Percentiles rank a stretch among this genome's conserved stretches.
Conservation (phyloP, 2,888 invertebrate genomes). For the Drosophila subquinaria region DNA sequence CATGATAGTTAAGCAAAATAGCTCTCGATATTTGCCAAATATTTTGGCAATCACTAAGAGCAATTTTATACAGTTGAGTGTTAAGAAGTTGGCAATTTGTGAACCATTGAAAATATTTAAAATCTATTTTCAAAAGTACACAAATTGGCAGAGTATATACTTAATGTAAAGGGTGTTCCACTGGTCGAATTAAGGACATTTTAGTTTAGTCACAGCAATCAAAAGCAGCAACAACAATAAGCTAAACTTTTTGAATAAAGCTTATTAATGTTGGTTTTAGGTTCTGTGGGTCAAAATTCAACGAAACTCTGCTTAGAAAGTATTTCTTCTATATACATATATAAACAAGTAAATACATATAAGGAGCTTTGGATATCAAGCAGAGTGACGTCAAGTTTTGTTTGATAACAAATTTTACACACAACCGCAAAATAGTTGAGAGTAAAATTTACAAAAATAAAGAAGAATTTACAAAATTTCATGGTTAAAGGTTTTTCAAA, state of each 20-base stretch:
- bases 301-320: slow-evolving; percentile 36
- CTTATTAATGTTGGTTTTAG: slow-evolving; percentile 45
- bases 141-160: slow-evolving; percentile 47
- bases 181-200: slow-evolving; percentile 64
- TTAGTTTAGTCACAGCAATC: slow-evolving; percentile 13
- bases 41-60: slow-evolving; percentile 55
- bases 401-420: slow-evolving; percentile 35
- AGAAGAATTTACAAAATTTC: slow-evolving; percentile 38
- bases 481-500: slow-evolving; percentile 49
- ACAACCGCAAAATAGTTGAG: slow-evolving; percentile 35
- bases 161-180: slow-evolving; percentile 47
- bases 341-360: slow-evolving; percentile 23
- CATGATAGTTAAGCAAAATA: slow-evolving; percentile 69
- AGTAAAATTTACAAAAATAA: slow-evolving; percentile 39
- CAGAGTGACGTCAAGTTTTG: slow-evolving; percentile 44
- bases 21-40: slow-evolving; percentile 58
- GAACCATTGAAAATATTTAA: slow-evolving; percentile 37
- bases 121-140: slow-evolving; percentile 51
- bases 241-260: slow-evolving; percentile 4
- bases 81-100: slow-evolving; percentile 43
- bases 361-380: neutral
- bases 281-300: slow-evolving; percentile 28
- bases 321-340: neutral
- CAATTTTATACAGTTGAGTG: slow-evolving; percentile 49
- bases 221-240: slow-evolving; percentile 55